Percentiles rank a stretch among this genome's conserved stretches.
Evolutionary conservation across 1,140 invertebrate species (phyloP).

Genomic region (Nebria ingens): DNA sequence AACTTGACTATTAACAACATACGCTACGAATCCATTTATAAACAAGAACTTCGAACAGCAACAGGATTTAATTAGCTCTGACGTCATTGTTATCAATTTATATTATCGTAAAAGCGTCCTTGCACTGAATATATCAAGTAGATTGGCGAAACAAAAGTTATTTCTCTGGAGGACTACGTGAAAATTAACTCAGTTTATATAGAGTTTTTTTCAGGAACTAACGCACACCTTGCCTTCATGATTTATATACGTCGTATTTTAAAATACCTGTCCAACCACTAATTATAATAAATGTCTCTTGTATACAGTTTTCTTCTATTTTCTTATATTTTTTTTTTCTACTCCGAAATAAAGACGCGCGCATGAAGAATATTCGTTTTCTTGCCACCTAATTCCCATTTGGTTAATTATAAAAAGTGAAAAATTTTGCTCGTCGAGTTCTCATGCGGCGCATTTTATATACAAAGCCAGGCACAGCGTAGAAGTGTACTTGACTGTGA

Average conservation of each 20-base stretch:
- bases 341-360: background rate
- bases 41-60: too few relatives aligned
- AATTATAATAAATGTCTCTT: slow-evolving; percentile 8
- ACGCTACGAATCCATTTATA: too few relatives aligned
- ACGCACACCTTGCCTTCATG: background rate
- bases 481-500: background rate
- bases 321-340: too few relatives aligned
- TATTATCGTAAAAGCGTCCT: slow-evolving; percentile 5
- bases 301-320: background rate
- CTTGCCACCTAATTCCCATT: background rate
- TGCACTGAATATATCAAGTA: background rate
- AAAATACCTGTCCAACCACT: slow-evolving; percentile 8
- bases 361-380: background rate
- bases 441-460: background rate
- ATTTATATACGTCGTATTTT: slow-evolving; percentile 1
- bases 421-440: background rate
- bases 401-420: slow-evolving; percentile 7
- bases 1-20: too few relatives aligned
- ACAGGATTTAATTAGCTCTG: slow-evolving; percentile 5
- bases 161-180: background rate
- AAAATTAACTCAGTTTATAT: slow-evolving; percentile 1
- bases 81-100: slow-evolving; percentile 2
- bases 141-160: slow-evolving; percentile 6
- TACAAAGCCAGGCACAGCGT: background rate
- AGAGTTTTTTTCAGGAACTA: background rate